phyloP scores from a whole-genome alignment of 2,888 invertebrate genomes.

The Strigamia maritima region DNA sequence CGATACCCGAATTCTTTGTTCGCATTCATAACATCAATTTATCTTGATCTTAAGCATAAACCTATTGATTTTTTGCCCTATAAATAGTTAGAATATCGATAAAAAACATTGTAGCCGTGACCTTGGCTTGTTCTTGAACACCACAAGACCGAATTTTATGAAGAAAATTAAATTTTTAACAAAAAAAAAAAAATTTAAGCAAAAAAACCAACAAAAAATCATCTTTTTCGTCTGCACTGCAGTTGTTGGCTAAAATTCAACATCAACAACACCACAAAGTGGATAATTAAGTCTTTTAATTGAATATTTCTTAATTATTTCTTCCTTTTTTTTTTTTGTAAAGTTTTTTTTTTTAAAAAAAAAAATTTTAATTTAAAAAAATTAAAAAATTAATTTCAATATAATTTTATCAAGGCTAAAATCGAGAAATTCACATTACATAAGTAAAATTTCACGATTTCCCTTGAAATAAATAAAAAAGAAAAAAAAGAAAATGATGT shows the following conservation, averaged over 20 bases:
- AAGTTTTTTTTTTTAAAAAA: neutral
- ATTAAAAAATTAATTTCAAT: neutral
- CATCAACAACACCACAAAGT: no score
- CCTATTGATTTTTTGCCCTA: neutral
- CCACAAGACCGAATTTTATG: neutral
- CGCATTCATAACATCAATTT: no score
- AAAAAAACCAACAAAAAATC: no score
- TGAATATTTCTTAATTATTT: no score
- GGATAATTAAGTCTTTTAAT: no score
- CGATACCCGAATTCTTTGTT: neutral
- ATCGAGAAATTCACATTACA: neutral
- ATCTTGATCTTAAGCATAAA: neutral
- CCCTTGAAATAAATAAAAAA: neutral
- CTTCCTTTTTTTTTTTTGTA: no score
- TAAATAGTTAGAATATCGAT: neutral
- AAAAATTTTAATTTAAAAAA: neutral
- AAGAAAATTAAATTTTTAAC: neutral
- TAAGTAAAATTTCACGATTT: neutral
- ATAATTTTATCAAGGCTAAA: neutral
- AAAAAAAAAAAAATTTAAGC: neutral
- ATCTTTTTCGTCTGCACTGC: neutral
- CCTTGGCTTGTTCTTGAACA: neutral
- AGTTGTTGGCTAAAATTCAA: neutral
- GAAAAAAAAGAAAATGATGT: neutral
- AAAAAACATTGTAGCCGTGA: neutral